These are phyloP conservation scores for Tachina lurida DNA, from an alignment of 2,888 invertebrate genomes.

Conservation along the genomic window DNA sequence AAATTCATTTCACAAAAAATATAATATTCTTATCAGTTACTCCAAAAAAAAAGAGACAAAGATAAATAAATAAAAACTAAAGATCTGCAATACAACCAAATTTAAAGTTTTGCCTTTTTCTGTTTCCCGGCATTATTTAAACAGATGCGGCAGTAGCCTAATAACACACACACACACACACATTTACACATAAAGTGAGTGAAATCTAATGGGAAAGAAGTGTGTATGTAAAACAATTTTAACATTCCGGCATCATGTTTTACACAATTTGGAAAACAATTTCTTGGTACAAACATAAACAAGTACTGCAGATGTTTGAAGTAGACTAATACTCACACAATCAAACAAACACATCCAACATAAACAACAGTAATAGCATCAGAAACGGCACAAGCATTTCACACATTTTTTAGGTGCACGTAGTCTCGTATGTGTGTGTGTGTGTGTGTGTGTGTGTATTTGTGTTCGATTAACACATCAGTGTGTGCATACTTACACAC, in stretches of 20 bases:
- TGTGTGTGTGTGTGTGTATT: background rate
- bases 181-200: background rate
- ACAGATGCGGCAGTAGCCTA: slow-evolving; percentile 62
- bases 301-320: slow-evolving; percentile 68
- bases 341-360: slow-evolving; percentile 40
- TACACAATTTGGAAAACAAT: slow-evolving; percentile 68
- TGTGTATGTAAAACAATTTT: slow-evolving; percentile 49
- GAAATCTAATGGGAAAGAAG: slow-evolving; percentile 19
- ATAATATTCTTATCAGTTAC: slow-evolving; percentile 38
- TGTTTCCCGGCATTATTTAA: slow-evolving; percentile 38
- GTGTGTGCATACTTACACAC: background rate
- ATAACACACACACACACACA: slow-evolving; percentile 17
- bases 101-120: slow-evolving; percentile 40
- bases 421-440: background rate
- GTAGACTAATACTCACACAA: slow-evolving; percentile 26
- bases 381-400: slow-evolving; percentile 47
- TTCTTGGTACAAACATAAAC: slow-evolving; percentile 64
- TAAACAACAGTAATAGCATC: slow-evolving; percentile 45
- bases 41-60: slow-evolving; percentile 8
- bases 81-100: slow-evolving; percentile 56
- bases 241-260: slow-evolving; percentile 71
- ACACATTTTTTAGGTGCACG: slow-evolving; percentile 22
- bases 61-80: slow-evolving; percentile 6
- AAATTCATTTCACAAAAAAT: slow-evolving; percentile 13
- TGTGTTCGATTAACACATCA: slow-evolving; percentile 1